A percentile compares a stretch with the other conserved stretches of the same genome.
These are phyloP conservation scores for Parnassius smintheus DNA, from an alignment of 2,888 invertebrate species.

Conservation along the genomic window DNA sequence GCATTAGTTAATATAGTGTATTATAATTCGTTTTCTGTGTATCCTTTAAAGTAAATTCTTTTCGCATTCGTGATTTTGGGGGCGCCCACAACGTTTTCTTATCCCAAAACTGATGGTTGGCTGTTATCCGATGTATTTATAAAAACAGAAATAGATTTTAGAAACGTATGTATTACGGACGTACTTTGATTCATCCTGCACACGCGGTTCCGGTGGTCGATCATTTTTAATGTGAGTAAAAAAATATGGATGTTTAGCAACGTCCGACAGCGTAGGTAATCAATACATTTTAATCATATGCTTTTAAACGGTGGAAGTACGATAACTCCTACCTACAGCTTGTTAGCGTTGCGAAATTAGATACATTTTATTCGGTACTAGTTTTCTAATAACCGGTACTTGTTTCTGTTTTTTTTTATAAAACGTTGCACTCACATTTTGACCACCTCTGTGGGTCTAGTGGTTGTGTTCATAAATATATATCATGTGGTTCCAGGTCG, in stretches of 20 bases:
- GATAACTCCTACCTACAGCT: constrained; percentile 2
- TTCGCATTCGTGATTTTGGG: no score
- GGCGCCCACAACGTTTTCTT: no score
- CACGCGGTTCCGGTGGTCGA: constrained; percentile 12
- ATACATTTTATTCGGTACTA: constrained; percentile 1
- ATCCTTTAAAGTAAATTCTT: no score
- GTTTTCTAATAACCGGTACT: constrained; percentile 31
- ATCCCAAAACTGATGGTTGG: neutral
- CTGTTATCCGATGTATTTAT: neutral
- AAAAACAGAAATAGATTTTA: neutral
- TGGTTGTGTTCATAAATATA: no score
- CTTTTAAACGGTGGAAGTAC: constrained; percentile 10
- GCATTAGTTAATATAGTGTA: no score
- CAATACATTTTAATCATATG: constrained; percentile 8
- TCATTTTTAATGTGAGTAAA: constrained; percentile 1
- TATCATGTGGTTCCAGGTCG: no score
- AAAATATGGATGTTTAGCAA: constrained; percentile 8
- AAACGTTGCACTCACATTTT: no score
- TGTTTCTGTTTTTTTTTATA: neutral
- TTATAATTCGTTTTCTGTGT: no score
- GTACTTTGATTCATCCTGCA: constrained; percentile 17
- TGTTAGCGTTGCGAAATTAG: constrained; percentile 12
- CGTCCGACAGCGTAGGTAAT: constrained; percentile 12
- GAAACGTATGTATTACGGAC: neutral
- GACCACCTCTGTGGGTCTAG: no score